phyloP scores from a whole-genome alignment of 2,113 vertebrate genomes.

The Rhea americana region DNA sequence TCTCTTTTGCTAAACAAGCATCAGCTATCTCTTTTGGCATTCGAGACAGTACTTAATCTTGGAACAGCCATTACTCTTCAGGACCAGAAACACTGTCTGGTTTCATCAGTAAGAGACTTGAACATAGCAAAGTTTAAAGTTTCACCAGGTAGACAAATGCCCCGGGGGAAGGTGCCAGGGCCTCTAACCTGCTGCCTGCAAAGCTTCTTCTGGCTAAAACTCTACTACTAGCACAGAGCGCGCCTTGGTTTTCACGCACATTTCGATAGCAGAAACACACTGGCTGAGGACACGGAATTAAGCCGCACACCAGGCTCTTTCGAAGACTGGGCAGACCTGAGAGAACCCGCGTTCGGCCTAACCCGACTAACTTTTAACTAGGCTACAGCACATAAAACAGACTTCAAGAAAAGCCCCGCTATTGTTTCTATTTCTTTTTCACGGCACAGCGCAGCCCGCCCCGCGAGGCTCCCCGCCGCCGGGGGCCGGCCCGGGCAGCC shows the following conservation, averaged over 20 bases:
- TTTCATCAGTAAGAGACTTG: neutral
- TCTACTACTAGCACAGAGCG: neutral
- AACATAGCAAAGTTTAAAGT: neutral
- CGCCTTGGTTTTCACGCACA: neutral
- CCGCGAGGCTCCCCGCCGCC: neutral
- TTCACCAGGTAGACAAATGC: neutral
- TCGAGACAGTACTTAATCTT: rapidly evolving
- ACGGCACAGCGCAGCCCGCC: neutral
- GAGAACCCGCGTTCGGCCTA: neutral
- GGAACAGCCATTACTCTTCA: rapidly evolving
- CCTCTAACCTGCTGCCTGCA: no score
- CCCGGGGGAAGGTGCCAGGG: neutral
- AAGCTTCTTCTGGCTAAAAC: neutral
- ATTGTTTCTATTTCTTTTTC: no score
- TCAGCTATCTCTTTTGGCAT: rapidly evolving
- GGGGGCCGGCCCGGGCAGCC: no score
- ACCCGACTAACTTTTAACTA: neutral
- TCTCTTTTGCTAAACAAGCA: rapidly evolving
- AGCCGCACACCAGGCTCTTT: neutral
- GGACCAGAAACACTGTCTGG: rapidly evolving
- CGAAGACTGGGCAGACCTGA: neutral
- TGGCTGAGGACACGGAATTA: neutral
- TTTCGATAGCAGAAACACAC: neutral
- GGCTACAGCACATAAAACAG: neutral
- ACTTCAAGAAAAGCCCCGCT: no score